Evolutionary conservation across 2,797 vertebrate genomes (phyloP), one percentile per base, ranked within the genome.

Genomic region (Coracias cyanogaster): DNA sequence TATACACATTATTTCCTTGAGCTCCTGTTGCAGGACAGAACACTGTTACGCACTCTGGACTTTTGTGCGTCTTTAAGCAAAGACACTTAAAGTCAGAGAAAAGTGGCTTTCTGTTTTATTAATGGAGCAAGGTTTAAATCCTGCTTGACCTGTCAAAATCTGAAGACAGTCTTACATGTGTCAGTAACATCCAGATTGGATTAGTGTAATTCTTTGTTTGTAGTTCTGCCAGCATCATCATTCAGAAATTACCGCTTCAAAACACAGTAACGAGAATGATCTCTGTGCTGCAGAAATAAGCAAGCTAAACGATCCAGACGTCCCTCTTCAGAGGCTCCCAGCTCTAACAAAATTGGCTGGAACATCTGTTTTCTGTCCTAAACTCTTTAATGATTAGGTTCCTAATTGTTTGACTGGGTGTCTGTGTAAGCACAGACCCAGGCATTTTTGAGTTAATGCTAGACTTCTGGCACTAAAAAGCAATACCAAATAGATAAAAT

Each of bases 311-410:
- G 91, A 76, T 78, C 91, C 94, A 96, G 96, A 94, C 54, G 0
- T 76, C 76, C 90, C 76, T 89, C 41, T 91, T 96, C 66, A 65
- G 86, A 93, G 89, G 79, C 76, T 96, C 25, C 48, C 49, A 95
- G 78, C 70, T 95, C 87, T 81, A 85, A 94, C 76, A 73, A 90
- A 93, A 92, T 91, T 95, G 92, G 64, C 73, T 69, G 54, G 49
- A 96, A 90, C 79, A 94, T 96, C 95, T 97, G 97, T 91, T 96
- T 96, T 96, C 77, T 96, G 83, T 96, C 95, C 82, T 86, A 94
- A 90, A 93, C 83, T 85, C 86, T 95, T 84, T 90, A 88, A 78
- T 88, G 82, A 91, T 94, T 86, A 84, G 25, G 28, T 84, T 92
- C 70, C 82, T 96, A 94, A 93, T 94, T 90, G 79, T 92, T 95